Evolutionary conservation across 2,113 vertebrate genomes (phyloP).

Genomic region (Takifugu flavidus): DNA sequence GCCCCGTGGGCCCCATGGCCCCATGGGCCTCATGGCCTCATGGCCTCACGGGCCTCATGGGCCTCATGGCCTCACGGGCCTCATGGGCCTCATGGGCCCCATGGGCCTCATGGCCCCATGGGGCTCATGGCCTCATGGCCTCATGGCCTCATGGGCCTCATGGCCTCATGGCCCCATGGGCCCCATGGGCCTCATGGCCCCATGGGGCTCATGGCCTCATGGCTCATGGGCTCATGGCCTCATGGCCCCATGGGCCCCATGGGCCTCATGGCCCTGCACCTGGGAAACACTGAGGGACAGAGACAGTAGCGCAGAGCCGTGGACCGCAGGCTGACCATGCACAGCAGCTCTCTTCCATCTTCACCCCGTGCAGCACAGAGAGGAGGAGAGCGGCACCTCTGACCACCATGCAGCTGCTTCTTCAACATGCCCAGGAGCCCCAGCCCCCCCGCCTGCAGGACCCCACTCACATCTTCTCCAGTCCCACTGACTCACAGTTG

Average conservation of each 20-base stretch:
- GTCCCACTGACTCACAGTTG: constrained; percentile 4
- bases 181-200: constrained; percentile 14
- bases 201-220: too few species aligned
- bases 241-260: too few species aligned
- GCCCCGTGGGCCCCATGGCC: too few species aligned
- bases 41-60: too few species aligned
- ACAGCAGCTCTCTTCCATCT: constrained; percentile 63
- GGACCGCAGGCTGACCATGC: constrained; percentile 66
- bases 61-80: too few species aligned
- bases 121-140: too few species aligned
- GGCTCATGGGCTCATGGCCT: too few species aligned
- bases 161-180: too few species aligned
- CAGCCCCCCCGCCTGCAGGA: constrained; percentile 38
- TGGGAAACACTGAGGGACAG: constrained; percentile 34
- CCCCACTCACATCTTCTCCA: constrained; percentile 16
- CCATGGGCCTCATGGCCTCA: too few species aligned
- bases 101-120: constrained; percentile 8
- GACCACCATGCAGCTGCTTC: constrained; percentile 62
- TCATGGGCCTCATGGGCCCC: too few species aligned
- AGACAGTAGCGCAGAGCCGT: constrained; percentile 31
- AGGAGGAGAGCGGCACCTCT: constrained; percentile 39
- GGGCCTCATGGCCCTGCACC: constrained; percentile 44
- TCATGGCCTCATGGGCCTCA: too few species aligned
- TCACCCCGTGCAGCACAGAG: constrained; percentile 40
- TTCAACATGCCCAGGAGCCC: constrained; percentile 62